A percentile compares a stretch with the other conserved stretches of the same genome.
These are phyloP conservation scores for Actias luna DNA, from an alignment of 2,888 invertebrate genomes.

Conservation along the genomic window DNA sequence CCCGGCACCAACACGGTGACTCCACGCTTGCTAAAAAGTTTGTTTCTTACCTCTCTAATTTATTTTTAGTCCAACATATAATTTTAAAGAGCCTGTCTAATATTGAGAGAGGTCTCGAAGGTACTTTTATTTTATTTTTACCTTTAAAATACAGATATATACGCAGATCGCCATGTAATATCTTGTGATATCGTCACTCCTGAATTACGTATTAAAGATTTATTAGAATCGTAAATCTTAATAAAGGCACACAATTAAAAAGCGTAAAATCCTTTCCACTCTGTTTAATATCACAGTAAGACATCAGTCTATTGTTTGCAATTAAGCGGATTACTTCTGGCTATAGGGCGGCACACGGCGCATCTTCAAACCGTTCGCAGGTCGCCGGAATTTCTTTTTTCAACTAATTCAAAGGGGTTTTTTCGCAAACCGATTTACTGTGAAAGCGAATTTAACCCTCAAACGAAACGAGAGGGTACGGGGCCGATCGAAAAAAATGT, in stretches of 20 bases:
- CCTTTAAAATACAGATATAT: background rate
- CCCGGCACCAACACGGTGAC: no score
- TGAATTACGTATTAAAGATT: background rate
- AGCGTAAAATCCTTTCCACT: constrained; percentile 14
- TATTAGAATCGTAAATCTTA: background rate
- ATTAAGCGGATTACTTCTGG: constrained; percentile 38
- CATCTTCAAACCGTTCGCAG: constrained; percentile 47
- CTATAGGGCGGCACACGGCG: constrained; percentile 24
- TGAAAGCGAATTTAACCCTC: constrained; percentile 67
- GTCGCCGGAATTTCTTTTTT: constrained; percentile 44
- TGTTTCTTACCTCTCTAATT: background rate
- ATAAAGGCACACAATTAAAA: constrained; percentile 1
- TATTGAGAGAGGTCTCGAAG: background rate
- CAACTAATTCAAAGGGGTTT: constrained; percentile 58
- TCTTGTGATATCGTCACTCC: background rate
- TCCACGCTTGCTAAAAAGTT: background rate
- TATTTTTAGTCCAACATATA: background rate
- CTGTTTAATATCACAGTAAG: constrained; percentile 40
- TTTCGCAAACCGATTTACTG: constrained; percentile 59
- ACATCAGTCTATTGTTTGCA: constrained; percentile 41
- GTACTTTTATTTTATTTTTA: no score
- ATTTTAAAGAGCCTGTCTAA: background rate
- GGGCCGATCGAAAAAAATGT: constrained; percentile 46
- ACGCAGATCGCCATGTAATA: background rate
- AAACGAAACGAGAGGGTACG: constrained; percentile 40